Percentiles rank a stretch among this genome's conserved stretches.
Evolutionary conservation across 2,888 invertebrate species (phyloP).

Genomic region (Ganaspis brasiliensis): DNA sequence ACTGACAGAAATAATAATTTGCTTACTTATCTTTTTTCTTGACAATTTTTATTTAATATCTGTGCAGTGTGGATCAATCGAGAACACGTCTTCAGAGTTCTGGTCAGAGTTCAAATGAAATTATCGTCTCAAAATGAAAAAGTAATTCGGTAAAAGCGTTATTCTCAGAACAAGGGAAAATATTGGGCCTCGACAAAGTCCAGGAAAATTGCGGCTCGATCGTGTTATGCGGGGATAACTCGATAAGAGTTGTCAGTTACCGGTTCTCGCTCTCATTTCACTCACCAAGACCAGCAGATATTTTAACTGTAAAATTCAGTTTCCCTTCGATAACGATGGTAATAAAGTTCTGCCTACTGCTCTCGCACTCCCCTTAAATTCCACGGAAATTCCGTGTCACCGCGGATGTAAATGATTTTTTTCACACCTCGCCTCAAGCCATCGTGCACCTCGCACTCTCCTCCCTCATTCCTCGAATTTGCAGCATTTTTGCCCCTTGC

Average conservation of each 20-base stretch:
- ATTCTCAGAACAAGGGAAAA: conserved; percentile 13
- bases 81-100: neutral
- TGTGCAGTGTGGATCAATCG: neutral
- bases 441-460: neutral
- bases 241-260: conserved; percentile 62
- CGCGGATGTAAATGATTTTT: conserved; percentile 52
- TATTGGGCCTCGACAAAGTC: conserved; percentile 48
- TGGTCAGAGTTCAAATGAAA: conserved; percentile 3
- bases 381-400: conserved; percentile 56
- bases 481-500: neutral
- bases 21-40: no score
- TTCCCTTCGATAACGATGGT: conserved; percentile 66
- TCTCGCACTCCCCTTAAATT: conserved; percentile 51
- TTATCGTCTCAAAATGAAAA: conserved; percentile 30
- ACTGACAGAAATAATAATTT: no score
- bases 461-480: conserved; percentile 35
- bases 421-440: conserved; percentile 40
- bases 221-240: conserved; percentile 58
- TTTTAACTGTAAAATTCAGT: conserved; percentile 66
- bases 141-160: conserved; percentile 31
- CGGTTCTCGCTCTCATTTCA: conserved; percentile 45
- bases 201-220: conserved; percentile 57
- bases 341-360: conserved; percentile 66
- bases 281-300: conserved; percentile 56
- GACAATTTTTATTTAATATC: no score